phyloP scores from a whole-genome alignment of 2,797 vertebrate species.

The Bovichtus variegatus region DNA sequence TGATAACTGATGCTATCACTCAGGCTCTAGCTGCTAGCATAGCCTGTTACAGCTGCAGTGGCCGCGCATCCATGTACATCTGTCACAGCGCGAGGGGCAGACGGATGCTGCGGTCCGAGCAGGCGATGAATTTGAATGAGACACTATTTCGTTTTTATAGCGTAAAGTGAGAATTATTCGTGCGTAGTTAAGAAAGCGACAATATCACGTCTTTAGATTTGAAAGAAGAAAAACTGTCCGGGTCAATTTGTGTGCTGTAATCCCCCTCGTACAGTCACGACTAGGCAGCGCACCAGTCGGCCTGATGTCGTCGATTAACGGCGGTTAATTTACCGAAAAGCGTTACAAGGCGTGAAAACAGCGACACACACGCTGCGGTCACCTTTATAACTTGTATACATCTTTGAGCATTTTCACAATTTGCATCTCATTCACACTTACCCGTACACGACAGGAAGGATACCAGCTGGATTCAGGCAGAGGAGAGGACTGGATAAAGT shows the following conservation, averaged over 20 bases:
- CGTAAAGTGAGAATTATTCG: background rate
- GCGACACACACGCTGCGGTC: background rate
- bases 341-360: background rate
- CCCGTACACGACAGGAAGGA: conserved; percentile 78
- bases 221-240: conserved; percentile 12
- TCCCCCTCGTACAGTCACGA: conserved; percentile 75
- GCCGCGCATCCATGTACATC: conserved; percentile 58
- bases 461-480: conserved; percentile 81
- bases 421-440: conserved; percentile 81
- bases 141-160: background rate
- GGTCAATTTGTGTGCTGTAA: conserved; percentile 57
- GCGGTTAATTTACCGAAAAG: background rate
- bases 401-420: conserved; percentile 52
- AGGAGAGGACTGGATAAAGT: conserved; percentile 72
- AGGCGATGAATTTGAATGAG: conserved; percentile 31
- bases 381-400: background rate
- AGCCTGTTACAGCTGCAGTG: conserved; percentile 70
- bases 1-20: background rate
- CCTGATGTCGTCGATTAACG: conserved; percentile 63
- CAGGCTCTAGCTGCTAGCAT: conserved; percentile 38
- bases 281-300: conserved; percentile 59
- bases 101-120: conserved; percentile 59
- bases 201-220: background rate
- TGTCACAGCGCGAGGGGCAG: conserved; percentile 60
- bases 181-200: background rate